These are phyloP conservation scores for Nephila pilipes DNA, from an alignment of 1,140 invertebrate genomes.

Conservation along the genomic window DNA sequence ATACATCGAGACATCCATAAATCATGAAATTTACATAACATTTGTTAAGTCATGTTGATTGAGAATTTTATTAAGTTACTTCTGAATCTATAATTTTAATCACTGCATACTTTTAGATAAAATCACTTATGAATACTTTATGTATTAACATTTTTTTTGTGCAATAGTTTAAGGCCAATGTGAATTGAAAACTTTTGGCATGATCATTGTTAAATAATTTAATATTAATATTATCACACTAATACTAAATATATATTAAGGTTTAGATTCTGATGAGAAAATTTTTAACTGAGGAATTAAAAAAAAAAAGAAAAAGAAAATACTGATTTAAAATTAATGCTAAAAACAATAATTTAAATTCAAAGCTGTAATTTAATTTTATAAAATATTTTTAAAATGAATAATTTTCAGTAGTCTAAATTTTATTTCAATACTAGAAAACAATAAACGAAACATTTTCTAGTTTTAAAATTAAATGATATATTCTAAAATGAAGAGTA, in stretches of 20 bases:
- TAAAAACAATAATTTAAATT: too few relatives aligned
- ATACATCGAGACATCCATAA: neutral
- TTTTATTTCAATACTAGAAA: neutral
- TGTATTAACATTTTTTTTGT: neutral
- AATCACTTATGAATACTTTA: neutral
- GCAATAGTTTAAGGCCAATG: neutral
- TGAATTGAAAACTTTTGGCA: neutral
- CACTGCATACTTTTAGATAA: neutral
- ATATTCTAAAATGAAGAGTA: too few relatives aligned
- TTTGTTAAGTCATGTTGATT: neutral
- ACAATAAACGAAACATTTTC: neutral
- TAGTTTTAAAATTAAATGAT: too few relatives aligned
- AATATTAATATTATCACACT: neutral
- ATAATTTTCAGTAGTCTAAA: too few relatives aligned
- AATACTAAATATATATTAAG: too few relatives aligned
- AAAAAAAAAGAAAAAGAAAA: too few relatives aligned
- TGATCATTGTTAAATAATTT: neutral
- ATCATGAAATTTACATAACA: neutral
- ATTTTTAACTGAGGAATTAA: too few relatives aligned
- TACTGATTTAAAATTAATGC: too few relatives aligned
- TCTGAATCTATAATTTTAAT: neutral
- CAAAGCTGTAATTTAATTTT: too few relatives aligned
- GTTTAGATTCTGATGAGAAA: too few relatives aligned
- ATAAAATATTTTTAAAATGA: too few relatives aligned
- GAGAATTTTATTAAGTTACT: neutral